These are phyloP conservation scores for Bufotes viridis DNA, from an alignment of 2,797 vertebrate genomes.

Conservation along the genomic window DNA sequence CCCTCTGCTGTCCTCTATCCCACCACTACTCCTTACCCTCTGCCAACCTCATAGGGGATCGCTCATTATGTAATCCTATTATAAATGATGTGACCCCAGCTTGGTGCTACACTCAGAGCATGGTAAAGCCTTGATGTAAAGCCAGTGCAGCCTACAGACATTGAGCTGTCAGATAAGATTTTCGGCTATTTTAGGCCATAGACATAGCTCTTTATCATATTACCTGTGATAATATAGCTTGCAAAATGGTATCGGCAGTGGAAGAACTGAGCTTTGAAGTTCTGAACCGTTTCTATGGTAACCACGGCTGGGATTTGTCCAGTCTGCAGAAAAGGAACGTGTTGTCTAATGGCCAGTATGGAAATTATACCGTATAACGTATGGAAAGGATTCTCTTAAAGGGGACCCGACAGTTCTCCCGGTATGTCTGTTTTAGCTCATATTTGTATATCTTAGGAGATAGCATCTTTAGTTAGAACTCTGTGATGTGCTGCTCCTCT, in stretches of 20 bases:
- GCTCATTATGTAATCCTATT: too few relatives aligned
- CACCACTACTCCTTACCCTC: too few relatives aligned
- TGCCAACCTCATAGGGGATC: too few relatives aligned
- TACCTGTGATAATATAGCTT: not conserved
- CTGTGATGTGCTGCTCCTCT: too few relatives aligned
- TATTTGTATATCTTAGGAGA: not conserved
- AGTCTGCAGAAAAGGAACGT: not conserved
- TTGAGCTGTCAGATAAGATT: not conserved
- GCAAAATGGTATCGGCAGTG: not conserved
- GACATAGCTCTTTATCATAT: too few relatives aligned
- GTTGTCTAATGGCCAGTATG: not conserved
- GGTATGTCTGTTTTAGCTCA: not conserved
- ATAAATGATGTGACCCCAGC: too few relatives aligned
- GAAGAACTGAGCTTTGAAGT: not conserved
- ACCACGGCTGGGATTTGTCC: not conserved
- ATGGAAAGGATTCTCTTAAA: not conserved
- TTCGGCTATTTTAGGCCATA: too few relatives aligned
- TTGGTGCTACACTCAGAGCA: too few relatives aligned
- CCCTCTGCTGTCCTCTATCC: too few relatives aligned
- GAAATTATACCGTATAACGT: not conserved
- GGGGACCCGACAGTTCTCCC: not conserved
- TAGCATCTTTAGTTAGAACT: too few relatives aligned
- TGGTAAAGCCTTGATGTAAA: not conserved
- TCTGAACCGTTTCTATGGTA: not conserved
- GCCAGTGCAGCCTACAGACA: not conserved